phyloP scores from a whole-genome alignment of 2,888 invertebrate species.

The Villa cingulata region DNA sequence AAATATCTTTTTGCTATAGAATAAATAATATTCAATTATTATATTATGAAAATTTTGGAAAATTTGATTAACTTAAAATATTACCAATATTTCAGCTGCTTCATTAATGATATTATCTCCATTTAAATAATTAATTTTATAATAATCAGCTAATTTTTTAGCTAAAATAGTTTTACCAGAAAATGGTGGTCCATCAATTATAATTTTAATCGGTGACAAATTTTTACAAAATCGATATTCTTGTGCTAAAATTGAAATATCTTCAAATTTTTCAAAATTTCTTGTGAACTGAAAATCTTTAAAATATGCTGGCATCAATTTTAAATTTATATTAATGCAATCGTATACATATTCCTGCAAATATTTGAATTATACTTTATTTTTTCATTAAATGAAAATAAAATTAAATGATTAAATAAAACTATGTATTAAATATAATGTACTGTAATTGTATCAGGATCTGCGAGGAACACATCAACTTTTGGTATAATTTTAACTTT shows the following conservation, averaged over 20 bases:
- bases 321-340: slow-evolving; percentile 42
- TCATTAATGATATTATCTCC: neutral
- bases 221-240: slow-evolving; percentile 41
- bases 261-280: slow-evolving; percentile 24
- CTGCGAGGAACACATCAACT: slow-evolving; percentile 45
- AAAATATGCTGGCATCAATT: slow-evolving; percentile 45
- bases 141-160: slow-evolving; percentile 41
- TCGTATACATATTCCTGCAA: slow-evolving; percentile 44
- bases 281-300: slow-evolving; percentile 39
- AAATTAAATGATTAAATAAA: no score
- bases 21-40: no score
- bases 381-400: no score
- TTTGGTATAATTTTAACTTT: slow-evolving; percentile 39
- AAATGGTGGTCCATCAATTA: slow-evolving; percentile 52
- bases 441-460: slow-evolving; percentile 38
- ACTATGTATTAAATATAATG: no score
- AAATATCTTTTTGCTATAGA: neutral
- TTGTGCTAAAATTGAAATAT: slow-evolving; percentile 34
- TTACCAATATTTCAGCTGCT: slow-evolving; percentile 7
- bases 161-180: slow-evolving; percentile 50
- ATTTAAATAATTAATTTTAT: slow-evolving; percentile 33
- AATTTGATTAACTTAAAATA: no score
- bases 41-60: no score
- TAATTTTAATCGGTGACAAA: slow-evolving; percentile 43
- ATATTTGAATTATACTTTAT: no score